Percentiles rank a stretch among this genome's conserved stretches.
Conservation (phyloP, 2,797 vertebrate species). For the Enteromius unitaeniatus region DNA sequence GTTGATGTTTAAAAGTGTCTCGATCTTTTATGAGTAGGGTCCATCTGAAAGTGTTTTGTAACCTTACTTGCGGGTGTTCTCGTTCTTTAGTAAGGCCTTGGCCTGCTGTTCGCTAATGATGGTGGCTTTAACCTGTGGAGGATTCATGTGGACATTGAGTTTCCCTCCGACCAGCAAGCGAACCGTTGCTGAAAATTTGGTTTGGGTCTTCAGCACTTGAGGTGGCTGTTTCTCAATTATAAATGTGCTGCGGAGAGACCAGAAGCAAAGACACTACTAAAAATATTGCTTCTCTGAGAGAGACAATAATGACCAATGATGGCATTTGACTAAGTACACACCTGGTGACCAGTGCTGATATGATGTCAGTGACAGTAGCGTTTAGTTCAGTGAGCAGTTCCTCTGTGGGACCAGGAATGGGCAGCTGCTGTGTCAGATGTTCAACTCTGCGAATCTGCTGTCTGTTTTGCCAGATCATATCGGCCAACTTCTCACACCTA, state of each 20-base stretch:
- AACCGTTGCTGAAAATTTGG: constrained; percentile 93
- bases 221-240: constrained; percentile 98
- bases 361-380: constrained; percentile 90
- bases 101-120: constrained; percentile 96
- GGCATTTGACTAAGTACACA: constrained; percentile 46
- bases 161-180: constrained; percentile 93
- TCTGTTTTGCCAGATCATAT: constrained; percentile 94
- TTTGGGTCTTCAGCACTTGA: constrained; percentile 93
- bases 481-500: constrained; percentile 93
- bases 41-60: not conserved
- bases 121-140: constrained; percentile 94
- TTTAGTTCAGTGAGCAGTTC: constrained; percentile 91
- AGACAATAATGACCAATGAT: not conserved
- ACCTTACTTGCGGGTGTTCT: constrained; percentile 85
- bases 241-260: constrained; percentile 82
- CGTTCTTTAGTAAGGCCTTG: constrained; percentile 93
- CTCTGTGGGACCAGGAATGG: constrained; percentile 89
- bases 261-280: constrained; percentile 3
- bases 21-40: not conserved
- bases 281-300: not conserved
- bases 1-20: not conserved
- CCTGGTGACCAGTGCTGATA: constrained; percentile 95
- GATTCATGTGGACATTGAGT: constrained; percentile 97
- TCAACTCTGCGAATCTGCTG: constrained; percentile 91
- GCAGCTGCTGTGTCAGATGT: constrained; percentile 92